Evolutionary conservation across 2,797 vertebrate genomes (phyloP), one percentile per base, ranked within the genome.

Genomic region (Euthynnus affinis): DNA sequence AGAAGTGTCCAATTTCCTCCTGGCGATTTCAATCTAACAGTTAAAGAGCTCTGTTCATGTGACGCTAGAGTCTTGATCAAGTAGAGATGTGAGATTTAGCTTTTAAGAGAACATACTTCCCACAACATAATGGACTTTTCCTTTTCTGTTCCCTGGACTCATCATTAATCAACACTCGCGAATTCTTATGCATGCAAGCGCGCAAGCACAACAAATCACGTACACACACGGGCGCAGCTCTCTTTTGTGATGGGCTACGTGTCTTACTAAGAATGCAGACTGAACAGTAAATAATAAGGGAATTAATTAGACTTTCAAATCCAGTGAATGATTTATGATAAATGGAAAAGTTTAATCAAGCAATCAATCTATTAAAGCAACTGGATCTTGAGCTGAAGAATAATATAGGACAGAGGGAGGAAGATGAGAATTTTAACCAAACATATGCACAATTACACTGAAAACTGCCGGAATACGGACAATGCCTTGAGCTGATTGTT

Each of bases 291-390:
- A 93, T 91, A 90, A 91, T 83, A 80, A 72, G 62, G 52, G 74
- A 86, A 88, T 90, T 85, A 87, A 94, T 91, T 90, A 87, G 84
- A 73, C 73, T 67, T 66, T 46, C 44, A 87, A 89, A 88, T 66
- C 55, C 71, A 71, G 80, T 92, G 76, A 90, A 93, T 92, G 77
- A 90, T 91, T 91, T 82, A 92, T 90, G 67, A 82, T 78, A 74
- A 89, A 89, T 74, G 44, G 74, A 79, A 70, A 78, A 72, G 65
- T 84, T 86, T 89, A 89, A 91, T 93, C 89, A 88, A 79, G 82
- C 83, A 72, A 70, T 88, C 83, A 74, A 61, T 89, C 78, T 74
- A 53, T 56, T 67, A 53, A 32, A 76, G 74, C 64, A 80, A 57
- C 23, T 6, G 63, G 72, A 86, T 87, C 66, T 83, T 71, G 82